Evolutionary conservation across 2,113 vertebrate species (phyloP), one percentile per base, ranked within the genome.

Genomic region (Andinoacara biseriatus): DNA sequence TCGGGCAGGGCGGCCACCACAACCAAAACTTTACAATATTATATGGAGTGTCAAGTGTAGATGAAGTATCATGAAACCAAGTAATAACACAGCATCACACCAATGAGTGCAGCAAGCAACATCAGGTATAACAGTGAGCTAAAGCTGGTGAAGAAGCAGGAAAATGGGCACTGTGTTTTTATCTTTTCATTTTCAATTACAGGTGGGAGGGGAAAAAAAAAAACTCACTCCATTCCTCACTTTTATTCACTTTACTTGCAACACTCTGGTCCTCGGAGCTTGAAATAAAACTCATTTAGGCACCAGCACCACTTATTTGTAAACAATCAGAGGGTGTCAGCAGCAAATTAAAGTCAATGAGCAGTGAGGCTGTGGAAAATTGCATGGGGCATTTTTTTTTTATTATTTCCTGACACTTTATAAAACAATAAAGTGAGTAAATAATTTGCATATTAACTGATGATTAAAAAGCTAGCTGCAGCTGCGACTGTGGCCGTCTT

Each of bases 61-160:
- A 91, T 84, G 63, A 89, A 89, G 90, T 79, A 84, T 81, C 78
- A 81, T 59, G 80, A 91, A 90, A 93, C 90, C 87, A 86, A 88
- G 90, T 86, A 85, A 89, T 90, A 85, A 87, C 87, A 88, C 80
- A 10, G 43, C 54, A 26, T 78, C 86, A 58, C 5, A 9, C 13
- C 56, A 24, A 69, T 83, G 80, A 58, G 52, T 13, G 84, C 38
- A 40, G 82, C 10, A 5, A 77, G 62, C 8, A 13, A 24, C 59
- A 57, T 56, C 17, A 17, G 49, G 58, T 81, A 31, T 60, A 40
- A 67, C 43, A 56, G 60, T 13, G 60, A n/a, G 43, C 15, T 26
- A 74, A 82, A 52, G 10, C 26, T 54, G 46, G 46, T 72, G 67
- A 56, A 40, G 57, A 22, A 77, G 52, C 14, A 60, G 72, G 26